phyloP scores from a whole-genome alignment of 1,140 invertebrate genomes.

The Idris sp. region DNA sequence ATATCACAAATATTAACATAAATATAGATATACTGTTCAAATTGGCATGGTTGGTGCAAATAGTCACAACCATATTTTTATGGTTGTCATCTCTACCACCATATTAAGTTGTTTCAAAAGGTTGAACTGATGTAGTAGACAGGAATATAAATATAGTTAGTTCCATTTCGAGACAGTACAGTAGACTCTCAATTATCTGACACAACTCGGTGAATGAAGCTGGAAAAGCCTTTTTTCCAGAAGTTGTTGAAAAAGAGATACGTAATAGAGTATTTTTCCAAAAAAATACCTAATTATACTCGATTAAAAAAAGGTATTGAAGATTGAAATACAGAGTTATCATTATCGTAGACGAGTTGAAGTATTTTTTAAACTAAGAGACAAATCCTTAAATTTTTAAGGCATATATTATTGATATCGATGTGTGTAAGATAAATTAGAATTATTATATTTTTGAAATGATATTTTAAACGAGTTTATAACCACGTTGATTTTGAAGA shows the following conservation, averaged over 20 bases:
- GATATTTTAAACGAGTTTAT: slow-evolving; percentile 49
- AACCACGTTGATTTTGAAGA: slow-evolving; percentile 38
- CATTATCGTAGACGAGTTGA: slow-evolving; percentile 36
- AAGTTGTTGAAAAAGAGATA: slow-evolving; percentile 3
- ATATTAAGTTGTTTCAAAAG: too few relatives aligned
- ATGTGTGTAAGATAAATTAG: slow-evolving; percentile 45
- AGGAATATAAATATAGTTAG: slow-evolving; percentile 59
- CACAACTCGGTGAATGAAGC: slow-evolving; percentile 3
- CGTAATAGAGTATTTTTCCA: slow-evolving; percentile 43
- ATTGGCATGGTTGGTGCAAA: too few relatives aligned
- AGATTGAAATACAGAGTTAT: slow-evolving; percentile 37
- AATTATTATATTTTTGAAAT: slow-evolving; percentile 56
- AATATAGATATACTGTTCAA: too few relatives aligned
- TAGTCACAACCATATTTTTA: slow-evolving; percentile 57
- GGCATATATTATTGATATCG: slow-evolving; percentile 59
- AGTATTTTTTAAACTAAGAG: slow-evolving; percentile 52
- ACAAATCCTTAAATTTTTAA: slow-evolving; percentile 42
- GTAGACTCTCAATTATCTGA: slow-evolving; percentile 57
- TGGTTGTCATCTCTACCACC: slow-evolving; percentile 45
- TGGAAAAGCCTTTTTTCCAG: too few relatives aligned
- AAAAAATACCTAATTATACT: slow-evolving; percentile 43
- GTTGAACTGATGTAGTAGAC: too few relatives aligned
- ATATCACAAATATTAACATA: too few relatives aligned
- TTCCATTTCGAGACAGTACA: slow-evolving; percentile 42
- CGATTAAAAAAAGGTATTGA: slow-evolving; percentile 30